These are phyloP conservation scores for Melipona beecheii DNA, from an alignment of 2,888 invertebrate species.

Conservation along the genomic window DNA sequence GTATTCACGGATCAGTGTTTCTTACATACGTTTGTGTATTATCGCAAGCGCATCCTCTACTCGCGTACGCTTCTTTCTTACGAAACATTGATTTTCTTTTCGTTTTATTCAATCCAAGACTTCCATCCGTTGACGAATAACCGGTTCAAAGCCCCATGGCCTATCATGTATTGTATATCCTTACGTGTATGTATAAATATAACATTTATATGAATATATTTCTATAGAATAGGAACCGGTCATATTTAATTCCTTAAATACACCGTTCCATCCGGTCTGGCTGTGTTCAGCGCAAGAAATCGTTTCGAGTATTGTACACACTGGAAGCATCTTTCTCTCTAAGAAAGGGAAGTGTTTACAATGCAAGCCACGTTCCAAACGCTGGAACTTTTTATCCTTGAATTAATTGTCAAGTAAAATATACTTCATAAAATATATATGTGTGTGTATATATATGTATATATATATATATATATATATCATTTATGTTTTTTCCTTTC, in stretches of 20 bases:
- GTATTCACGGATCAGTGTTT: conserved; percentile 6
- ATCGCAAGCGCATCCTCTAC: background rate
- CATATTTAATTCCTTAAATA: conserved; percentile 79
- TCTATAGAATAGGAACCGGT: conserved; percentile 69
- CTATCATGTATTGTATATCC: conserved; percentile 61
- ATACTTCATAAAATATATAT: conserved; percentile 11
- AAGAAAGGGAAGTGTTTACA: conserved; percentile 79
- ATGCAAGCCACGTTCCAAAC: conserved; percentile 49
- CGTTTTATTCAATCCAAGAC: conserved; percentile 8
- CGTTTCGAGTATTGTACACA: conserved; percentile 65
- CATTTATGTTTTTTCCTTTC: background rate
- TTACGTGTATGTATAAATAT: conserved; percentile 67
- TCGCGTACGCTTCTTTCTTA: conserved; percentile 1
- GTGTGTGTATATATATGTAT: conserved; percentile 1
- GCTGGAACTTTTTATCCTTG: background rate
- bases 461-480: conserved; percentile 11
- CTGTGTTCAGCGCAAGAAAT: conserved; percentile 58
- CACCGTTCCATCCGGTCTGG: conserved; percentile 69
- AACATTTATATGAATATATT: conserved; percentile 60
- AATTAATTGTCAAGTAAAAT: conserved; percentile 1
- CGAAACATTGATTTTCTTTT: conserved; percentile 5
- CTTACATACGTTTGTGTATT: background rate
- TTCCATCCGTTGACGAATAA: conserved; percentile 25
- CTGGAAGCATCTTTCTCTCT: conserved; percentile 80
- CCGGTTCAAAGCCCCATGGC: conserved; percentile 32